These are phyloP conservation scores for Drosophila limbata DNA, from an alignment of 2,888 invertebrate genomes.

Conservation along the genomic window DNA sequence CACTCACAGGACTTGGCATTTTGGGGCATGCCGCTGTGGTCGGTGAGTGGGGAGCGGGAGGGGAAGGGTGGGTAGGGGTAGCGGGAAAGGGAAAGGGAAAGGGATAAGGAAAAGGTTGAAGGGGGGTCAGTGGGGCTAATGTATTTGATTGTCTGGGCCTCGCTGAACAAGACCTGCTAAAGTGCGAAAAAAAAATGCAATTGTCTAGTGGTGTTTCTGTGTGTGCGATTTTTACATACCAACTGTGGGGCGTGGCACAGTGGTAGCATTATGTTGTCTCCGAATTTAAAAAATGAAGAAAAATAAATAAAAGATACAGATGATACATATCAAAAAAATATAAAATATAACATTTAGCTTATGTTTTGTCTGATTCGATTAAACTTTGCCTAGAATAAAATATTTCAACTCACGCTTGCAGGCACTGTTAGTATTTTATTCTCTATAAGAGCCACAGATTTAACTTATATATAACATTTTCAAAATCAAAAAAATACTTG, in stretches of 20 bases:
- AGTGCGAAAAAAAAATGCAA: conserved; percentile 51
- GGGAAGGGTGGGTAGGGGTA: not conserved
- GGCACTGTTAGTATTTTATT: no score
- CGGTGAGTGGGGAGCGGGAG: conserved; percentile 1
- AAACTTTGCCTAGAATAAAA: no score
- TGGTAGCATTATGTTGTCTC: not conserved
- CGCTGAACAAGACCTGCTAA: conserved; percentile 48
- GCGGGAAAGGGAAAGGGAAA: not conserved
- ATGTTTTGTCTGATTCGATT: no score
- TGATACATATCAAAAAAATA: no score
- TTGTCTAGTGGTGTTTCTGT: conserved; percentile 37
- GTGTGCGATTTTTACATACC: conserved; percentile 46
- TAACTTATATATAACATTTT: no score
- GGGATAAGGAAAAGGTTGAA: not conserved
- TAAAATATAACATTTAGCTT: no score
- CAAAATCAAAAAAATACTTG: no score
- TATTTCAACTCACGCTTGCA: no score
- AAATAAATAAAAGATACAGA: no score
- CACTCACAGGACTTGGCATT: conserved; percentile 35
- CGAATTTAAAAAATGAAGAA: no score
- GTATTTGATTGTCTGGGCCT: conserved; percentile 73
- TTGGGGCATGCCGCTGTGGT: conserved; percentile 49
- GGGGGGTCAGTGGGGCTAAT: conserved; percentile 55
- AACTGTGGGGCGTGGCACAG: conserved; percentile 39
- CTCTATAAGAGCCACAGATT: no score